phyloP scores from a whole-genome alignment of 2,797 vertebrate genomes.

The Moxostoma hubbsi region DNA sequence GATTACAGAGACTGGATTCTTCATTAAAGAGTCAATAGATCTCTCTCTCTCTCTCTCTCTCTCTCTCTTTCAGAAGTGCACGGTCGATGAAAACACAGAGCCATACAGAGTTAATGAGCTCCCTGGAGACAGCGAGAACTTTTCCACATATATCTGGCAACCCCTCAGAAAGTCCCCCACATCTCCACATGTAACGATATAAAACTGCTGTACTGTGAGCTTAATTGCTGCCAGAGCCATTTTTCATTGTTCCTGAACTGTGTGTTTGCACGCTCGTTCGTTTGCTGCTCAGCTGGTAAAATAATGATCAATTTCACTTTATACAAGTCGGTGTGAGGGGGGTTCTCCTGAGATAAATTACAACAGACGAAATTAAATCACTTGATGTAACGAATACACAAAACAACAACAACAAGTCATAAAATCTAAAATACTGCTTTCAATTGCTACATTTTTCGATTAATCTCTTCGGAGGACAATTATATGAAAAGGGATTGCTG shows the following conservation, averaged over 20 bases:
- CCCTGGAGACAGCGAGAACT: conserved; percentile 72
- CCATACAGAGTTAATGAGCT: conserved; percentile 80
- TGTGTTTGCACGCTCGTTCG: conserved; percentile 37
- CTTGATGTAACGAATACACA: conserved; percentile 52
- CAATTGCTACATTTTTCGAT: conserved; percentile 5
- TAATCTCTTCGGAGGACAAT: background rate
- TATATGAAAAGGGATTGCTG: background rate
- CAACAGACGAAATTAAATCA: conserved; percentile 59
- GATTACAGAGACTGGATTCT: conserved; percentile 26
- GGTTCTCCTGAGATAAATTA: conserved; percentile 54
- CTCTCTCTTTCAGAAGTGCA: conserved; percentile 76
- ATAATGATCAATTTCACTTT: conserved; percentile 73
- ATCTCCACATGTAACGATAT: conserved; percentile 71
- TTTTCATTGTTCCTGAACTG: conserved; percentile 68
- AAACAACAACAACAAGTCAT: conserved; percentile 39
- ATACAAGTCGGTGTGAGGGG: conserved; percentile 53
- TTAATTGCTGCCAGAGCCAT: conserved; percentile 72
- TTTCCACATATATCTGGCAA: conserved; percentile 73
- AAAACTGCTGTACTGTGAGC: conserved; percentile 72
- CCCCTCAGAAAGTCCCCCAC: conserved; percentile 71
- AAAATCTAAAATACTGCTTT: conserved; percentile 28
- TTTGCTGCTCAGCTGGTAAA: conserved; percentile 57
- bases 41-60: conserved; percentile 67
- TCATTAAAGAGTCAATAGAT: conserved; percentile 55
- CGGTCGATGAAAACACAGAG: conserved; percentile 75